Percentiles rank a stretch among this genome's conserved stretches.
Evolutionary conservation across 2,888 invertebrate genomes (phyloP).

Genomic region (Agrilus biguttatus): DNA sequence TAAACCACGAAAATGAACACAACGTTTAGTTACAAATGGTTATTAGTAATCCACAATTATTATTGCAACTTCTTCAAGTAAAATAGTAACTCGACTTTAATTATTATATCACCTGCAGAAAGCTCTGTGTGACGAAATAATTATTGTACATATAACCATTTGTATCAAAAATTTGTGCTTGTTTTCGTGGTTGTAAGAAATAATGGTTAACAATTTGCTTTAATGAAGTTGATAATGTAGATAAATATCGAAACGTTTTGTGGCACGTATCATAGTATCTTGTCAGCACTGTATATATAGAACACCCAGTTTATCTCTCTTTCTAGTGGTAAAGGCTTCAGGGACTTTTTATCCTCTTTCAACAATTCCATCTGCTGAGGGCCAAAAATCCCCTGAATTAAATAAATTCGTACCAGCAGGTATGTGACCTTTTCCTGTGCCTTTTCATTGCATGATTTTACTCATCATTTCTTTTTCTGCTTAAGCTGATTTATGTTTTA

Average conservation of each 20-base stretch:
- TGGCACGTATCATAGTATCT: constrained; percentile 8
- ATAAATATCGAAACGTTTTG: background rate
- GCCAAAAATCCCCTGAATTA: constrained; percentile 38
- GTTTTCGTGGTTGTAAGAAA: too few species aligned
- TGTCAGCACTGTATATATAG: constrained; percentile 12
- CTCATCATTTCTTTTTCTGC: constrained; percentile 1
- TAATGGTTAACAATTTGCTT: too few species aligned
- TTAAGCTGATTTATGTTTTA: background rate
- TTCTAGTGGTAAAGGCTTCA: constrained; percentile 83
- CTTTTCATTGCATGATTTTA: constrained; percentile 7
- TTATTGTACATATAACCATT: too few species aligned
- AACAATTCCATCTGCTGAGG: constrained; percentile 37
- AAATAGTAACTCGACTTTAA: too few species aligned
- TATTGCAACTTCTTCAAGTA: too few species aligned
- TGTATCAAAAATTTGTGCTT: too few species aligned
- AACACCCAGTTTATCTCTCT: constrained; percentile 16
- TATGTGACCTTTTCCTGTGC: constrained; percentile 32
- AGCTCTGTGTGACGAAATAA: too few species aligned
- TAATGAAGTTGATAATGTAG: too few species aligned
- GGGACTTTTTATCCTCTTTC: constrained; percentile 82
- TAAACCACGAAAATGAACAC: too few species aligned
- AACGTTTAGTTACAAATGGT: too few species aligned
- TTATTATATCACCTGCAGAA: too few species aligned
- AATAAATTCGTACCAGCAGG: constrained; percentile 39
- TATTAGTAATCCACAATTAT: too few species aligned